Base-by-base conservation (phyloP, 2,113 vertebrate genomes). In the Cisticola juncidis region DNA sequence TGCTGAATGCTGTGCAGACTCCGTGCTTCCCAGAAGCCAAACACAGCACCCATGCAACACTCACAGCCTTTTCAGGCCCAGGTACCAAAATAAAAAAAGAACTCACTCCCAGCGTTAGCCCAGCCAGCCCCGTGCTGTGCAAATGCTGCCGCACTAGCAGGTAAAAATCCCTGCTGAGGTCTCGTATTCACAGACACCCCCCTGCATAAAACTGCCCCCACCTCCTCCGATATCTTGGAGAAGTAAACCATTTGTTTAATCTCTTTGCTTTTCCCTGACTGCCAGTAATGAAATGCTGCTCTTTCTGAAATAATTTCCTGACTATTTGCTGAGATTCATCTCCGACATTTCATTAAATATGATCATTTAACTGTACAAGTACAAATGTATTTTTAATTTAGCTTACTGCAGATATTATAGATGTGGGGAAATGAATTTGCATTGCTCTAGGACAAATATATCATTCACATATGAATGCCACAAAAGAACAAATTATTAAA, bases 321-420 rank as follows among this genome's bases (percentile, higher is more conserved):
- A 98, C 98, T 98, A 96, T 98, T 98, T 98, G 97, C 98, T 98
- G 97, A 98, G 98, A 98, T 98, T 98, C 98, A 98, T 98, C 98
- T 98, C 98, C 98, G 97, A 98, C 98, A 98, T 98, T 98, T 98
- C 98, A 98, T 98, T 98, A 98, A 98, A 98, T 98, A 98, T 98
- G 98, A 98, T 98, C 98, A 98, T 98, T 98, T 98, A 98, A 98
- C 98, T 98, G 98, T 98, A 98, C 98, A 98, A 98, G 98, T 98
- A 98, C 98, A 98, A 98, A 98, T 98, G 98, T 98, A 98, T 98
- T 98, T 98, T 98, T 98, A 98, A 98, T 98, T 98, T 98, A 97
- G 97, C 98, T 98, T 98, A 98, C 98, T 97, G 97, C 98, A 98
- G 98, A 98, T 98, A 98, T 98, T 98, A 98, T 98, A 98, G 98